These are phyloP conservation scores for Panorpa germanica DNA, from an alignment of 2,888 invertebrate species.

Conservation along the genomic window DNA sequence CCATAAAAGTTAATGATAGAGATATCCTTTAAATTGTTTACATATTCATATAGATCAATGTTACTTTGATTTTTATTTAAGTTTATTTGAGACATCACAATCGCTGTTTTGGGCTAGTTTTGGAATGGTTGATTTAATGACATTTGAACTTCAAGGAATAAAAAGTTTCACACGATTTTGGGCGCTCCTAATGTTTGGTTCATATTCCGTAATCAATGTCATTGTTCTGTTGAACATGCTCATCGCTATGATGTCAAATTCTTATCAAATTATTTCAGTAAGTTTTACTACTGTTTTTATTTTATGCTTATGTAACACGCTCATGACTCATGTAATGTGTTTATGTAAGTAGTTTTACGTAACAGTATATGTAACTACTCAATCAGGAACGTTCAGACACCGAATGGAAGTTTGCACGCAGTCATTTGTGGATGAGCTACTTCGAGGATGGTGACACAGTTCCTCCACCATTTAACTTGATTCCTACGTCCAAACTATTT, in stretches of 20 bases:
- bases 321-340: neutral
- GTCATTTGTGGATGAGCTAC: conserved; percentile 93
- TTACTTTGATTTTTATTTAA: conserved; percentile 25
- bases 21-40: neutral
- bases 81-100: conserved; percentile 93
- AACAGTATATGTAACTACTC: conserved; percentile 1
- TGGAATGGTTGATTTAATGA: conserved; percentile 84
- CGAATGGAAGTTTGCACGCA: conserved; percentile 95
- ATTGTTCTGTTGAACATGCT: conserved; percentile 94
- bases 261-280: conserved; percentile 89
- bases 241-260: conserved; percentile 99
- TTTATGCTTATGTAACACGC: neutral
- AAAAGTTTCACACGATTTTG: conserved; percentile 92
- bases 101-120: conserved; percentile 97
- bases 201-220: conserved; percentile 92
- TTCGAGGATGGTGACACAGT: conserved; percentile 85
- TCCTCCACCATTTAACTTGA: conserved; percentile 86
- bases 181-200: conserved; percentile 95
- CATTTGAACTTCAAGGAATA: conserved; percentile 86
- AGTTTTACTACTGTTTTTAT: conserved; percentile 1
- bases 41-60: neutral
- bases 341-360: neutral
- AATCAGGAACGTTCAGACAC: conserved; percentile 77
- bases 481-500: conserved; percentile 67
- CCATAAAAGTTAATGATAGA: conserved; percentile 1